Evolutionary conservation across 2,797 vertebrate species (phyloP), one percentile per base, ranked within the genome.

Genomic region (Rhynchotus rufescens): DNA sequence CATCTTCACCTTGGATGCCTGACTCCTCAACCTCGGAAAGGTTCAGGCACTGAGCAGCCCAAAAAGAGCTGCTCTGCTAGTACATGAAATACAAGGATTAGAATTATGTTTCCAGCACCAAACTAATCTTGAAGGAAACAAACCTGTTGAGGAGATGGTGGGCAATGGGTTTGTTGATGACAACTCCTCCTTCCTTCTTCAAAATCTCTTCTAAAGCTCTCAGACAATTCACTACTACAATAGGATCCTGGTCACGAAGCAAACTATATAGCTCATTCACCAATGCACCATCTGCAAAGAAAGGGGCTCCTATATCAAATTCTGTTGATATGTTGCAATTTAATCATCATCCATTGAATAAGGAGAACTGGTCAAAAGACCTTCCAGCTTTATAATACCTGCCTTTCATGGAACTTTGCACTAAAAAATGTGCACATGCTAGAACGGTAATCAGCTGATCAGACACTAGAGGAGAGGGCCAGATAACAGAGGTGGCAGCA

Each of bases 61-160:
- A 22, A 38, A 28, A 86, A 51, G 2, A 12, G 51, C 44, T 4
- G 7, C 30, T 82, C 20, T 79, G 26, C 19, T 4, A 10, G 42
- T 28, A 16, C 0, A 20, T 22, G 30, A 52, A 83, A 26, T 3
- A 2, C 26, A 83, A 65, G n/a, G 82, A 80, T 15, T 54, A 78
- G 23, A 36, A 81, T 4, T 3, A 62, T 60, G 32, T 40, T 30
- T 80, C 38, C 67, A 73, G 57, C 32, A 66, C 47, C 12, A 64
- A 8, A 60, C 38, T 2, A 32, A 2, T 4, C 26, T 8, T 5
- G 30, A 49, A 67, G 62, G 42, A 66, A 88, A 64, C 95, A 56
- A 93, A 99, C 99, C 99, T 98, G 98, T 99, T 99, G 86, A 99
- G 98, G 69, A 99, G 99, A 94, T 99, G 99, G 94, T 99, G 99